These are phyloP conservation scores for Drosophila sproati DNA, from an alignment of 1,140 invertebrate species.

Conservation along the genomic window DNA sequence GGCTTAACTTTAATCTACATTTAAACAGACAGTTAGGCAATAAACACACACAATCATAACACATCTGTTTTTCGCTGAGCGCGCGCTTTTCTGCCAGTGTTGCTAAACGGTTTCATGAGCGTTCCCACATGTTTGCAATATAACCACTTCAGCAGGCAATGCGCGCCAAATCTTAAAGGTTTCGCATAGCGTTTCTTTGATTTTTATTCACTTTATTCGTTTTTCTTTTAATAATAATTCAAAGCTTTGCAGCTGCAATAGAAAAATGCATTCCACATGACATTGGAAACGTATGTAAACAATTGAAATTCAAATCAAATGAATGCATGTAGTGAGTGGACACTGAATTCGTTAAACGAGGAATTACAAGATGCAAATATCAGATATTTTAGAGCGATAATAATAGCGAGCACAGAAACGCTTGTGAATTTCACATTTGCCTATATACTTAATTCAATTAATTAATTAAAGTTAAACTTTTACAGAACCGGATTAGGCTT, in stretches of 20 bases:
- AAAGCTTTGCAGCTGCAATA: constrained; percentile 40
- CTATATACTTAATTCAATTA: constrained; percentile 20
- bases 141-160: not conserved
- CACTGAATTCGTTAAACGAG: constrained; percentile 47
- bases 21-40: constrained; percentile 17
- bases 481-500: constrained; percentile 1
- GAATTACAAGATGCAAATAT: constrained; percentile 48
- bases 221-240: constrained; percentile 32
- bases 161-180: constrained; percentile 10
- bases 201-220: constrained; percentile 22
- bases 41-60: constrained; percentile 25
- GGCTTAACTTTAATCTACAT: constrained; percentile 26
- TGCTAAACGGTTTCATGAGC: constrained; percentile 10
- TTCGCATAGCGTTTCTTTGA: not conserved
- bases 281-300: constrained; percentile 14
- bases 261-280: constrained; percentile 41
- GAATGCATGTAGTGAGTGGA: constrained; percentile 8
- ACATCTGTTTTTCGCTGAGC: constrained; percentile 61
- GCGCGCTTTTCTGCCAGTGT: constrained; percentile 38
- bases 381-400: not conserved
- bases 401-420: constrained; percentile 13
- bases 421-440: constrained; percentile 21
- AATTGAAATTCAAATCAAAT: constrained; percentile 25
- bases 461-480: constrained; percentile 41
- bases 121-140: constrained; percentile 12